Evolutionary conservation across 2,797 vertebrate species (phyloP), one percentile per base, ranked within the genome.

Genomic region (Myotis pilosus): DNA sequence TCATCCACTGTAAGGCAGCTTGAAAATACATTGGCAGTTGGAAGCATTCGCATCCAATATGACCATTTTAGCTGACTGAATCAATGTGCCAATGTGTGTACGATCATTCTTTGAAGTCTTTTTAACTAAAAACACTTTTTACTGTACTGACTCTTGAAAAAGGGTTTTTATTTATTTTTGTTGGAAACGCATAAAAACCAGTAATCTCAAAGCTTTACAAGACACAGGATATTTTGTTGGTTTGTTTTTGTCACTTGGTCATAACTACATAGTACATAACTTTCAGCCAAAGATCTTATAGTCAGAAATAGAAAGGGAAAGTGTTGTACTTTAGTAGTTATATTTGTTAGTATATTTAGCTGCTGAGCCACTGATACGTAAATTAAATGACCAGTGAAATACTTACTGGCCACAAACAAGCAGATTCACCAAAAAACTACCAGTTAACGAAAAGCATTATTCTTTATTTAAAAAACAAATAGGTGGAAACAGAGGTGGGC

Each of bases 121-220:
- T 81, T 89, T 92, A 82, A 88, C 10, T 75, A 28, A 68, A 92
- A 64, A 0, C 19, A 49, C 80, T 82, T 85, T 49, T 55, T 66
- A 85, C 22, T 15, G n/a, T n/a, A n/a, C 3, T 36, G 8, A 17
- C 66, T 62, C 86, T 83, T 53, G n/a, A 89, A 64, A 23, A 41
- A 55, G 0, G 74, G 60, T 80, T 95, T 92, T 2, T 80, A 81
- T 94, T 91, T 79, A 4, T 68, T 94, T 95, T 53, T 91, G 4
- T 66, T 89, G 72, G 36, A 91, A 95, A 57, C 25, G 87, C 55
- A 53, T 96, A 28, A 33, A 95, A 95, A 97, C 57, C 41, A 91
- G 62, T 91, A 95, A 94, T 92, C 60, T n/a, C 12, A 1, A 5
- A 83, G 47, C 87, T 49, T 84, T 96, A 95, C 64, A 96, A 89